Base-by-base conservation (phyloP, 2,888 invertebrate species). In the Hirudinaria manillensis region DNA sequence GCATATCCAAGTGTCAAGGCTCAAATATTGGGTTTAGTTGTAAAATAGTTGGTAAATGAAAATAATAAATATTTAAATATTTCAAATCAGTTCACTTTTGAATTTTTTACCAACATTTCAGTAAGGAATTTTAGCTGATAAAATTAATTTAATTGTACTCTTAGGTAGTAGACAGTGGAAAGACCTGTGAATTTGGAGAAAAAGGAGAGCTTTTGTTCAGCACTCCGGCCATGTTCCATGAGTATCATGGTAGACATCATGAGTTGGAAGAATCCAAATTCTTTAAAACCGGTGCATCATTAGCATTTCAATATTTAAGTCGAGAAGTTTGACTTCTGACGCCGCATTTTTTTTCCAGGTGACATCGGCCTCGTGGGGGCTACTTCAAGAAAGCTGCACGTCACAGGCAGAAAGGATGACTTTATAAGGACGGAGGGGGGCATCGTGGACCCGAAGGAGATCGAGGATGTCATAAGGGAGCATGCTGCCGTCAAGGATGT, bases 401-500 rank as follows among this genome's bases (percentile, higher is more conserved):
- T 72, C 61, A 38, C 55, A 16, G 72, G 55, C 21, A 32, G 72
- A 61, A 72, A 55, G 21, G 55, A 72, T n/a, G 72, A 72, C 36
- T 19, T 72, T 10, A 72, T 72, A 13, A 72, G 61, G 61, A 61
- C 34, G 34, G 34, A 61, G 3, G 72, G 34, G 36, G 55, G 34
- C n/a, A 32, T 32, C 32, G 61, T 72, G 7, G 19, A 29, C 34
- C 72, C 72, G 6, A 24, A 29, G 55, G 72, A 72, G 29, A 32
- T 72, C 34, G 72, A 72, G 65, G 27, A 32, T 0, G 19, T 72
- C 55, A 55, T 72, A 24, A 13, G 24, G 72, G 21, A 21, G 27
- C 55, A 72, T 38, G 19, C 55, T 29, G 29, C 19, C 24, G 72
- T 72, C 61, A 61, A 29, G 72, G 72, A 72, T 24, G 72, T 61